These are phyloP conservation scores for Germaria angustata DNA, from an alignment of 2,888 invertebrate genomes.

Conservation along the genomic window DNA sequence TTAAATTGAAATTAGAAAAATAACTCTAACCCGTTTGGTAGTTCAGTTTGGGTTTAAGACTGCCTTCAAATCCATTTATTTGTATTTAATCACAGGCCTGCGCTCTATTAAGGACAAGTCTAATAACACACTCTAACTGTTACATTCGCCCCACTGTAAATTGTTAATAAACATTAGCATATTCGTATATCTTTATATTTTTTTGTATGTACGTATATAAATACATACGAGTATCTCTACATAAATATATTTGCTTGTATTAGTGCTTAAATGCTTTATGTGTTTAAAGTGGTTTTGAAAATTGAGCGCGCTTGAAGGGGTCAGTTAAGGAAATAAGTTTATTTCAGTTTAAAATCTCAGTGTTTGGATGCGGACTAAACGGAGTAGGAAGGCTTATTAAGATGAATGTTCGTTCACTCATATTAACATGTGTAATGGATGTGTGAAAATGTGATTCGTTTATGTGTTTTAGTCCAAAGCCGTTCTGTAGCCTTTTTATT, in stretches of 20 bases:
- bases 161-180: constrained; percentile 52
- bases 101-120: too few species aligned
- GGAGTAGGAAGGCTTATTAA: constrained; percentile 32
- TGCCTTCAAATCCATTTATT: too few species aligned
- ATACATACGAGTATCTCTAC: background rate
- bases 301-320: constrained; percentile 38
- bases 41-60: too few species aligned
- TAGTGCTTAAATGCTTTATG: constrained; percentile 24
- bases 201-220: background rate
- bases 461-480: constrained; percentile 31
- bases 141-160: constrained; percentile 34
- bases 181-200: background rate
- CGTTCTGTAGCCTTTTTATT: constrained; percentile 20
- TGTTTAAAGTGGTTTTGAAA: constrained; percentile 21
- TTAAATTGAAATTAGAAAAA: too few species aligned
- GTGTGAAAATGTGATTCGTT: constrained; percentile 1
- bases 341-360: constrained; percentile 14
- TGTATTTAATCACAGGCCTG: too few species aligned
- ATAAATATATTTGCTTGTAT: constrained; percentile 1
- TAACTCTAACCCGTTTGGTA: too few species aligned
- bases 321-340: constrained; percentile 41
- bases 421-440: constrained; percentile 23
- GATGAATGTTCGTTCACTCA: constrained; percentile 23
- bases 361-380: background rate
- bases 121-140: too few species aligned